Percentiles rank a stretch among this genome's conserved stretches.
phyloP scores from a whole-genome alignment of 2,113 vertebrate genomes.

The Cathartes aura region DNA sequence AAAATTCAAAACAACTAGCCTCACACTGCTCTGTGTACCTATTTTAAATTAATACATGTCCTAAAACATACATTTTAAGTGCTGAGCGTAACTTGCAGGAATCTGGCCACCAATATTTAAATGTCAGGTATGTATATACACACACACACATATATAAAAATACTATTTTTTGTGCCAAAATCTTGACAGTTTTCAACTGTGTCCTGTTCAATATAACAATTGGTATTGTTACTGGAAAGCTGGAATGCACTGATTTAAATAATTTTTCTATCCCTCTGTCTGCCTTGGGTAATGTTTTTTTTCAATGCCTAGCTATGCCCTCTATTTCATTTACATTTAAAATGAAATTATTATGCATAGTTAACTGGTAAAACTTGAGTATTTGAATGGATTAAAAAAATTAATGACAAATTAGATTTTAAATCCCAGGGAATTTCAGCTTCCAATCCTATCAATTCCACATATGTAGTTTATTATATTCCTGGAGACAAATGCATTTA shows the following conservation, averaged over 20 bases:
- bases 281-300: not conserved
- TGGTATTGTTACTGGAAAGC: not conserved
- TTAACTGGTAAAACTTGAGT: constrained; percentile 2
- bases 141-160: not conserved
- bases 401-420: constrained; percentile 64
- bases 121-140: not conserved
- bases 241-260: not conserved
- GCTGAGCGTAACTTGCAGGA: not conserved
- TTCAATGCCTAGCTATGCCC: not conserved
- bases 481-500: constrained; percentile 71
- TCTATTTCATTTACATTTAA: constrained; percentile 8
- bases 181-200: not conserved
- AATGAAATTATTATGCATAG: constrained; percentile 18
- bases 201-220: not conserved
- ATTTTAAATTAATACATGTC: not conserved
- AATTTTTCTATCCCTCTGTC: not conserved
- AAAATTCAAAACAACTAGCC: not conserved
- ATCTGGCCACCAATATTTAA: not conserved
- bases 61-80: not conserved
- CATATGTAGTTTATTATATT: constrained; percentile 54
- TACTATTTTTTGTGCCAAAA: not conserved
- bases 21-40: not conserved
- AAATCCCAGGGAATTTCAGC: constrained; percentile 44
- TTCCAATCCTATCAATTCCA: constrained; percentile 33
- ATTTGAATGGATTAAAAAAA: constrained; percentile 6